Base-by-base conservation (phyloP, 1,140 invertebrate genomes). In the Drosophila nigrodunni region DNA sequence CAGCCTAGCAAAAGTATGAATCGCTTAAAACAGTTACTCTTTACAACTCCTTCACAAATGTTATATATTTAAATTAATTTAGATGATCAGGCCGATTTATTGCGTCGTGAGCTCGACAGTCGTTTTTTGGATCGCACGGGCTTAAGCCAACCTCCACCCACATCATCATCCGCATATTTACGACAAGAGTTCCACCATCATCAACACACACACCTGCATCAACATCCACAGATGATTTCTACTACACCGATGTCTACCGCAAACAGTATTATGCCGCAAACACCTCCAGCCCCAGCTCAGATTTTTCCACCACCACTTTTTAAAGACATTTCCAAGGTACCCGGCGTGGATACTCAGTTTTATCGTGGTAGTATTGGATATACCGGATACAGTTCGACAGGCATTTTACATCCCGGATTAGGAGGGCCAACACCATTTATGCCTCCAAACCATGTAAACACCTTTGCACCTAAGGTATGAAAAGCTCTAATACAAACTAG, bases 401-500 rank as follows among this genome's bases (percentile, higher is more conserved):
- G 87, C 9, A 93, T 98, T 15, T 93, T 97, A 44, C 97, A 98
- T 92, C 96, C 94, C 78, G 95, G 94, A 85, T 94, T 95, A 76
- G 95, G 95, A 8, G 95, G 94, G 66, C 95, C 94, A 71, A 97
- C 95, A 73, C 96, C 96, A 10, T 97, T 97, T 91, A 96, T 95
- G 78, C 96, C 95, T 79, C 97, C 95, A 47, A 97, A 94, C 93
- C 97, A 96, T 92, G 93, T 96, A 79, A 95, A 95, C 50, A 95
- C 97, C 62, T 97, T 97, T 92, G 96, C 97, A 81, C 97, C 97
- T 82, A 98, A 98, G 96, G 98, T 98, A 94, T 94, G 92, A 78
- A 70, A 8, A 21, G n/a, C 0, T 9, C 1, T 54, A 3, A 59
- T 44, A 43, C 9, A n/a, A 5, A 11, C 10, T 54, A 49, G 13